Evolutionary conservation across 2,888 invertebrate genomes (phyloP).

Genomic region (Platynereis dumerilii): DNA sequence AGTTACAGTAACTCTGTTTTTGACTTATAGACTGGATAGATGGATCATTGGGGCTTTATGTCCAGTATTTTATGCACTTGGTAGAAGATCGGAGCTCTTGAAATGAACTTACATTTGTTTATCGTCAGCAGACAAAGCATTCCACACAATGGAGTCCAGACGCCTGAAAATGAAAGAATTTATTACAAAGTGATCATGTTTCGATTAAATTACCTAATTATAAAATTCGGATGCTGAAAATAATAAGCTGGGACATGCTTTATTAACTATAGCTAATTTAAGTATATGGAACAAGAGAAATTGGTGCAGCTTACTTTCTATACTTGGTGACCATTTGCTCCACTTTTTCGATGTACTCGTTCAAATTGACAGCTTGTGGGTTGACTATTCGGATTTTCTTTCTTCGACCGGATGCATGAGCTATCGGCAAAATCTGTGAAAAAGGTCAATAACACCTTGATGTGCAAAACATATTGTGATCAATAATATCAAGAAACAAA

Average conservation of each 20-base stretch:
- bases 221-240: no score
- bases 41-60: no score
- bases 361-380: conserved; percentile 55
- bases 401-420: conserved; percentile 48
- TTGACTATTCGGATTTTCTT: conserved; percentile 53
- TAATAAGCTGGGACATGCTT: no score
- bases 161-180: conserved; percentile 47
- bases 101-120: conserved; percentile 46
- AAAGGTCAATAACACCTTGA: not conserved
- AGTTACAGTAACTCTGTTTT: not conserved
- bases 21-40: no score
- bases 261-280: no score
- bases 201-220: no score
- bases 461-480: not conserved
- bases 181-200: no score
- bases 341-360: conserved; percentile 51
- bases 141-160: conserved; percentile 53
- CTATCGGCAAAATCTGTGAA: conserved; percentile 56
- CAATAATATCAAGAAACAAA: not conserved
- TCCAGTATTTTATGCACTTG: no score
- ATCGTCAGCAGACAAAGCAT: conserved; percentile 46
- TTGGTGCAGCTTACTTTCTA: conserved; percentile 42
- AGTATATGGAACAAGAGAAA: not conserved
- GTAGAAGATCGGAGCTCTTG: no score
- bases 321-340: conserved; percentile 45